Evolutionary conservation across 2,113 vertebrate species (phyloP).

Genomic region (Rana temporaria): DNA sequence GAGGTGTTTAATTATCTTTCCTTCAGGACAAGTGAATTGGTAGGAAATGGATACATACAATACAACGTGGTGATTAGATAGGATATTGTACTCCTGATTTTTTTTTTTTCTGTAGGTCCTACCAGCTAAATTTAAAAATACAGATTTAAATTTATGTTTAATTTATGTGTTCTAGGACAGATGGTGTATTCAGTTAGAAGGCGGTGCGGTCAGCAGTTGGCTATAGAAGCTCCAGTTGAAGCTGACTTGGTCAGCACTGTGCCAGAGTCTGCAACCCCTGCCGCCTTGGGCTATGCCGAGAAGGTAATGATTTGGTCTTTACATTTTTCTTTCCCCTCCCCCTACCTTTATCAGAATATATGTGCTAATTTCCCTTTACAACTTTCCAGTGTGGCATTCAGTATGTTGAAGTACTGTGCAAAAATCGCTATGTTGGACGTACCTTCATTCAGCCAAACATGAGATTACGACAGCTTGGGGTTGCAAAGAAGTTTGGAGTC

Average conservation of each 20-base stretch:
- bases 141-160: not conserved
- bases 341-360: not conserved
- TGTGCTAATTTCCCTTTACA: constrained; percentile 12
- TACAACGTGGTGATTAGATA: too few species aligned
- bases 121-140: too few species aligned
- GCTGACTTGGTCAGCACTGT: constrained; percentile 97
- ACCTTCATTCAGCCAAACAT: constrained; percentile 98
- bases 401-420: constrained; percentile 94
- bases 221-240: constrained; percentile 91
- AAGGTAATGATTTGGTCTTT: constrained; percentile 74
- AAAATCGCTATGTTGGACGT: constrained; percentile 96
- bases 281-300: constrained; percentile 92
- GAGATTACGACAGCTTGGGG: constrained; percentile 93
- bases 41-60: too few species aligned
- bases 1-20: too few species aligned
- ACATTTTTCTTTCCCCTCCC: not conserved
- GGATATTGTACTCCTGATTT: too few species aligned
- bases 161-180: constrained; percentile 79
- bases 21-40: too few species aligned
- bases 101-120: too few species aligned
- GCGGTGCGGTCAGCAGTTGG: constrained; percentile 92
- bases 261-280: constrained; percentile 95
- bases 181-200: constrained; percentile 97
- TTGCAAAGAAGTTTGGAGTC: constrained; percentile 97
- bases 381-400: constrained; percentile 85